Base-by-base conservation (phyloP, 2,113 vertebrate species). In the Dicaeum eximium region DNA sequence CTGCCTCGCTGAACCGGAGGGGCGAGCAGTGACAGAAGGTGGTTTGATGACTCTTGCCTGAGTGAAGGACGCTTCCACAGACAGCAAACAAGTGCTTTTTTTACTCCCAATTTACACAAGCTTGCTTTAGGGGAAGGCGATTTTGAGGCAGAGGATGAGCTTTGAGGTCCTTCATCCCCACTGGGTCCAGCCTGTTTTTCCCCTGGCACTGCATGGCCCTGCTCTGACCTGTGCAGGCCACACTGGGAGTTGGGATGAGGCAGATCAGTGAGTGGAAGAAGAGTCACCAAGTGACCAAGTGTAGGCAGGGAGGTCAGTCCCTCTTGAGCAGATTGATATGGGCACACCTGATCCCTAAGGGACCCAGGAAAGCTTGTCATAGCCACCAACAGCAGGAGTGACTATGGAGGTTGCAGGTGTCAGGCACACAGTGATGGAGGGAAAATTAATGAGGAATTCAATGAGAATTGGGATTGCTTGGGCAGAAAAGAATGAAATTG, bases 311-410 rank as follows among this genome's bases (percentile, higher is more conserved):
- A 58, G 35, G 78, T 78, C 80, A 65, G 6, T 66, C 7, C 1
- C 33, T 38, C 38, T 58, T 57, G 11, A 78, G 38, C 35, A 90
- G 70, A 75, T 44, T 82, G 44, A 60, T 5, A 2, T 24, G 60
- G 61, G 33, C 72, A 71, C 35, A 86, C 15, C 23, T 61, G 40
- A 70, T 45, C 30, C 37, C 33, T 1, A 0, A 38, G 25, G 58
- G 44, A 77, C 25, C 19, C 2, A 4, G 28, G 28, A 74, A 73
- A 73, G 27, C n/a, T 74, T 70, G 45, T 62, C 51, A 64, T 44
- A 79, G 75, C 11, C 22, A 17, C 2, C 2, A 90, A 23, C 0
- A 2, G 18, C 0, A 0, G n/a, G 42, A 81, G 14, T 23, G 56
- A 87, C 47, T 51, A 13, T 5, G 16, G 37, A 92, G 66, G 28